These are phyloP conservation scores for Mohoua ochrocephala DNA, from an alignment of 2,113 vertebrate genomes.

Conservation along the genomic window DNA sequence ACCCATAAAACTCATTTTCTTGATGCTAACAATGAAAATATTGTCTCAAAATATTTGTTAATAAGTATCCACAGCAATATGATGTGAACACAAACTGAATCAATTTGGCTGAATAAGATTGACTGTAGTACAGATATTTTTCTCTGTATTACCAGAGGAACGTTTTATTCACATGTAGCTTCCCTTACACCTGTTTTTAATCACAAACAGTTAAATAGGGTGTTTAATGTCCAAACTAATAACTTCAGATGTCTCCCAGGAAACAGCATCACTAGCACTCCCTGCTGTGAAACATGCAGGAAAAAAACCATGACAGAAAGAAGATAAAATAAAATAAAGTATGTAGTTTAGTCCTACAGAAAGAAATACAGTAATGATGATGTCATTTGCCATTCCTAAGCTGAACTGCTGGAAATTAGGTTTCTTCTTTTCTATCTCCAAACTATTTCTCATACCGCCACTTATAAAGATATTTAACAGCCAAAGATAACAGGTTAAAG, in stretches of 20 bases:
- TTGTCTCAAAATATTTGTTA: neutral
- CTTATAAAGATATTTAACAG: neutral
- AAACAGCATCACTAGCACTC: neutral
- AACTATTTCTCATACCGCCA: neutral
- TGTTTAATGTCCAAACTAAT: slow-evolving; percentile 4
- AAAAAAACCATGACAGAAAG: neutral
- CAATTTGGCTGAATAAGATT: neutral
- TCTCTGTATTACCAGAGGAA: neutral
- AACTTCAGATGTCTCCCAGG: neutral
- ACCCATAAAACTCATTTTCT: neutral
- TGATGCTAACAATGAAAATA: neutral
- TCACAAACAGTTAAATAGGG: neutral
- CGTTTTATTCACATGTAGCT: neutral
- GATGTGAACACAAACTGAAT: neutral
- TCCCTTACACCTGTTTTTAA: slow-evolving; percentile 3
- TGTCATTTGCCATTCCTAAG: neutral
- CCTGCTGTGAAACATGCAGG: neutral
- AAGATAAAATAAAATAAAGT: neutral
- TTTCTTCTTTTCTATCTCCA: neutral
- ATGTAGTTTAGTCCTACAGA: neutral
- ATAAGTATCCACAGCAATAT: neutral
- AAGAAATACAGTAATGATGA: neutral
- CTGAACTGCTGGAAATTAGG: neutral
- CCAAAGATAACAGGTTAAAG: neutral
- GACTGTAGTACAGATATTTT: neutral